phyloP scores from a whole-genome alignment of 2,888 invertebrate genomes.

The Agrotis puta region DNA sequence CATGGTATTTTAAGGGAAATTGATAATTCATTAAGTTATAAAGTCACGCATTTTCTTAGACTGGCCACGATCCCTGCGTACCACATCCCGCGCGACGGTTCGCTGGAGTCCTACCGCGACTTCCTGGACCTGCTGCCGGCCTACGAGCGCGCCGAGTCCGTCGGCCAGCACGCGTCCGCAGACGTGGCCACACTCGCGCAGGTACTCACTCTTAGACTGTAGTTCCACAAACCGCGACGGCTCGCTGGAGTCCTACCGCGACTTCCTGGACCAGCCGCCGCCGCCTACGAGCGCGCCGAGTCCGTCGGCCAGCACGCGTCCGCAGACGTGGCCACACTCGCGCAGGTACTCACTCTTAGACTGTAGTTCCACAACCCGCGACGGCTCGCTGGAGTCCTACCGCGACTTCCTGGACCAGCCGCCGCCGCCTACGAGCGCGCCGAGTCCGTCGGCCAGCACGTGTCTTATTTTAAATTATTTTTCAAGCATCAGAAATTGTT shows the following conservation, averaged over 20 bases:
- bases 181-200: slow-evolving; percentile 96
- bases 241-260: slow-evolving; percentile 94
- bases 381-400: slow-evolving; percentile 95
- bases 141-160: slow-evolving; percentile 96
- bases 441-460: slow-evolving; percentile 97
- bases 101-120: slow-evolving; percentile 95
- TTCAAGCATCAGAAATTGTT: too few species aligned
- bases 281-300: slow-evolving; percentile 95
- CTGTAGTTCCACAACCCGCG: slow-evolving; percentile 81
- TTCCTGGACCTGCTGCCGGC: slow-evolving; percentile 95
- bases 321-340: slow-evolving; percentile 96
- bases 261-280: slow-evolving; percentile 95
- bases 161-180: slow-evolving; percentile 97
- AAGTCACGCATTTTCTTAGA: slow-evolving; percentile 79
- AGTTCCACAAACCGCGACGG: slow-evolving; percentile 92
- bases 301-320: slow-evolving; percentile 97
- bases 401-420: slow-evolving; percentile 95
- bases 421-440: slow-evolving; percentile 95
- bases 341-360: slow-evolving; percentile 90
- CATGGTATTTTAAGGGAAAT: too few species aligned
- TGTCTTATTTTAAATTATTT: too few species aligned
- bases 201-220: slow-evolving; percentile 81
- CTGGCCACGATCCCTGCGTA: slow-evolving; percentile 94
- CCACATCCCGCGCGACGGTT: slow-evolving; percentile 96
- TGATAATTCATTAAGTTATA: too few species aligned